Conservation (phyloP, 2,797 vertebrate genomes). For the Sciurus carolinensis region DNA sequence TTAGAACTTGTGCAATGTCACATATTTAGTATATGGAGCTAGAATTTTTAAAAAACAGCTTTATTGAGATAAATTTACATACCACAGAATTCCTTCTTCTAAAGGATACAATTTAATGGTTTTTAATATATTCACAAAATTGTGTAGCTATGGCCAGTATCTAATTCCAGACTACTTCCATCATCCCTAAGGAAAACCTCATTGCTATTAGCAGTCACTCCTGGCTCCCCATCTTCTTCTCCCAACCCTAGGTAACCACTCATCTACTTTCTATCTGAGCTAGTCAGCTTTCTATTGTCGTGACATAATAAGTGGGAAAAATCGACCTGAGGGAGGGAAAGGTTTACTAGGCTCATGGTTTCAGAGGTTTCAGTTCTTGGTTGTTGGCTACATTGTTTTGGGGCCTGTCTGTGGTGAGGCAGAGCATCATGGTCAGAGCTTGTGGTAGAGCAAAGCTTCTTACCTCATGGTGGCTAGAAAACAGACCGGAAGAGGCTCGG, state of each 20-base stretch:
- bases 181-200: neutral
- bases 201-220: neutral
- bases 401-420: neutral
- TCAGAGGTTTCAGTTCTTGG: neutral
- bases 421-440: neutral
- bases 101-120: neutral
- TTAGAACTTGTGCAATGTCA: conserved; percentile 1
- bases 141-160: neutral
- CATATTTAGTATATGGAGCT: neutral
- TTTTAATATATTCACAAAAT: conserved; percentile 38
- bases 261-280: neutral
- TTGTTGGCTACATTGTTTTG: neutral
- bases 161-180: conserved; percentile 17
- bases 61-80: conserved; percentile 18
- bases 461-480: neutral
- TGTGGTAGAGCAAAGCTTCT: neutral
- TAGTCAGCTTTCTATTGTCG: neutral
- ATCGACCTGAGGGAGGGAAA: neutral
- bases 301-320: neutral
- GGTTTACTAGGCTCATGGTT: neutral
- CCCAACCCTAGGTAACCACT: neutral
- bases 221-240: neutral
- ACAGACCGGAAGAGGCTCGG: no score
- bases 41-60: neutral
- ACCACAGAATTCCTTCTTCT: neutral